Evolutionary conservation across 2,113 vertebrate species (phyloP).

Genomic region (Thymallus thymallus): DNA sequence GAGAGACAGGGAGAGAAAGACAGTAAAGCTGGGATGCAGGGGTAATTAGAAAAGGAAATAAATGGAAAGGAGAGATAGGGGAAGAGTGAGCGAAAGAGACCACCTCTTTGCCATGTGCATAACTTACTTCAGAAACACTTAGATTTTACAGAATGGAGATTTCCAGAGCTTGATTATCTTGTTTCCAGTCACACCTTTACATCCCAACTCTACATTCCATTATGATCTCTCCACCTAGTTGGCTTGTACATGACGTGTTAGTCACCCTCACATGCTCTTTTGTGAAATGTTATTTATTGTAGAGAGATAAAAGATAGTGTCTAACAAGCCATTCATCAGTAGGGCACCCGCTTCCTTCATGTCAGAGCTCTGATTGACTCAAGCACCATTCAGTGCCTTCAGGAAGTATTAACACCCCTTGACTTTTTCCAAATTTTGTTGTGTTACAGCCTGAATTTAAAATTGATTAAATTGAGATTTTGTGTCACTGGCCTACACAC

Average conservation of each 20-base stretch:
- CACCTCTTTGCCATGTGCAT: constrained; percentile 17
- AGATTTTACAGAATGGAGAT: background rate
- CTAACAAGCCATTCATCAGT: constrained; percentile 9
- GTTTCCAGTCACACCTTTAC: background rate
- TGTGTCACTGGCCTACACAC: too few species aligned
- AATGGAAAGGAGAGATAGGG: too few species aligned
- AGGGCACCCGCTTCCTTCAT: constrained; percentile 35
- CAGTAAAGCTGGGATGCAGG: too few species aligned
- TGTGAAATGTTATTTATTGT: constrained; percentile 58
- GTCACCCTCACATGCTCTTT: constrained; percentile 36
- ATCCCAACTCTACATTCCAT: background rate
- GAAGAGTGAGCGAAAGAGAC: background rate
- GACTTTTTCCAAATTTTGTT: too few species aligned
- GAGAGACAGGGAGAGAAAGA: background rate
- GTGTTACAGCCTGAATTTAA: too few species aligned
- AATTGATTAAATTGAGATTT: too few species aligned
- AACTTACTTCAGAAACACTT: background rate
- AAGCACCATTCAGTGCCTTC: constrained; percentile 11
- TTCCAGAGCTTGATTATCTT: background rate
- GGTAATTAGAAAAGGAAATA: too few species aligned
- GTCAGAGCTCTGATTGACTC: constrained; percentile 24
- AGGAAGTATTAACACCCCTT: too few species aligned
- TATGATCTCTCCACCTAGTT: constrained; percentile 37
- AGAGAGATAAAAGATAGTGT: constrained; percentile 52
- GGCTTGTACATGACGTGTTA: constrained; percentile 15